These are phyloP conservation scores for Coturnix japonica DNA, from an alignment of 2,113 vertebrate species.

Conservation along the genomic window DNA sequence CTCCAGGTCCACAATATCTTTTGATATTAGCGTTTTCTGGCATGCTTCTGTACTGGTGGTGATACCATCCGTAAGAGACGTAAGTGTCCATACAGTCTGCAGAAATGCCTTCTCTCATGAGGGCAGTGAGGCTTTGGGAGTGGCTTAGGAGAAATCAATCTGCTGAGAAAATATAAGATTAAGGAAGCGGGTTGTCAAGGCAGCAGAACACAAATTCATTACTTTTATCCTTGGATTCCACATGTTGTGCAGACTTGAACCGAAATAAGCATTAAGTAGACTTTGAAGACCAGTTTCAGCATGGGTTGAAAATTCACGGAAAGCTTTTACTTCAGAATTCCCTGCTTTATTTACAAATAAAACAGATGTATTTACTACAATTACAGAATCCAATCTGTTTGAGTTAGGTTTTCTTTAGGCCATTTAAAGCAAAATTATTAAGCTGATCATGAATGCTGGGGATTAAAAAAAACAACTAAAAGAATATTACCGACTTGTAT, in stretches of 20 bases:
- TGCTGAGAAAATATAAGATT: not conserved
- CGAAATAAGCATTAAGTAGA: not conserved
- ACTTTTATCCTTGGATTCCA: not conserved
- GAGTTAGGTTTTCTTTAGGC: not conserved
- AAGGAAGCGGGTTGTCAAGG: not conserved
- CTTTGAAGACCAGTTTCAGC: not conserved
- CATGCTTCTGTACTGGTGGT: not conserved
- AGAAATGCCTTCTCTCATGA: not conserved
- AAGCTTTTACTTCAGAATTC: not conserved
- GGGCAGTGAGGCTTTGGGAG: not conserved
- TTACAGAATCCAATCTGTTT: not conserved
- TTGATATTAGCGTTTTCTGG: not conserved
- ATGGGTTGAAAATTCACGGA: not conserved
- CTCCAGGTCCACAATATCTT: too few species aligned
- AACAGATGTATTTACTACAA: not conserved
- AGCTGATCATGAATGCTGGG: not conserved
- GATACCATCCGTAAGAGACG: not conserved
- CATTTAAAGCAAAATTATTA: not conserved
- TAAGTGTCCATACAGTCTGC: rapidly evolving
- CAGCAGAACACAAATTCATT: not conserved
- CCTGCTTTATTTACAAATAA: not conserved
- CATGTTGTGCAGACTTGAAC: not conserved
- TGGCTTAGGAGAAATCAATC: not conserved
- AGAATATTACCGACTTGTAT: not conserved
- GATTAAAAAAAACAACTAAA: not conserved